Conservation (phyloP, 53 echinoderm and acorn worm genomes). For the Antedon mediterranea region DNA sequence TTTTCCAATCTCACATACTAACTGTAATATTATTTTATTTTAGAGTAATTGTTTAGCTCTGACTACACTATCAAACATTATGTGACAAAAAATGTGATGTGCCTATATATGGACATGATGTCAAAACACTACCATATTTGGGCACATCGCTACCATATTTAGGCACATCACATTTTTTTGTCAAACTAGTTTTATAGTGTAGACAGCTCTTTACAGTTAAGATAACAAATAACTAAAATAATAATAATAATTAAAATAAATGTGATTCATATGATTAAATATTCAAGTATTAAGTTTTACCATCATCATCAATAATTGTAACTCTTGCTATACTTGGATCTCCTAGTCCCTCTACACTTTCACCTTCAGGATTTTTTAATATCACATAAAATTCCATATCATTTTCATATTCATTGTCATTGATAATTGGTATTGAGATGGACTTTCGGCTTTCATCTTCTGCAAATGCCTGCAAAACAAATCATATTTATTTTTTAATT, state of each 20-base stretch:
- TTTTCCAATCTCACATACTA: not conserved
- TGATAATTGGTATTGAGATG: constrained; percentile 77
- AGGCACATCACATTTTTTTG: too few species aligned
- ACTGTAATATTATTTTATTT: not conserved
- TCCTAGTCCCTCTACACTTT: constrained; percentile 32
- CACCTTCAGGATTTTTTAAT: constrained; percentile 70
- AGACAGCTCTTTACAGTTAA: too few species aligned
- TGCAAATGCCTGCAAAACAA: constrained; percentile 50
- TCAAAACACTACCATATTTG: too few species aligned
- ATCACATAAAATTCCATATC: constrained; percentile 97
- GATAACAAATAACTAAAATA: not conserved
- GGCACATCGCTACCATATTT: too few species aligned
- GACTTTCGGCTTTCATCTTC: constrained; percentile 82
- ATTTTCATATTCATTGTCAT: constrained; percentile 78
- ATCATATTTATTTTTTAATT: too few species aligned
- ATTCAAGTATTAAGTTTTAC: constrained; percentile 24
- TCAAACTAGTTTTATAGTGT: too few species aligned
- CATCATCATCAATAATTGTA: constrained; percentile 95
- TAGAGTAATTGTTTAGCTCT: too few species aligned
- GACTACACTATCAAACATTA: too few species aligned
- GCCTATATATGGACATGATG: too few species aligned
- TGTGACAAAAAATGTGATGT: too few species aligned
- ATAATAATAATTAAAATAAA: not conserved
- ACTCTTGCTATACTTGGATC: constrained; percentile 89
- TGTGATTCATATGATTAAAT: not conserved